Evolutionary conservation across 2,797 vertebrate genomes (phyloP).

Genomic region (Pseudochromis fuscus): DNA sequence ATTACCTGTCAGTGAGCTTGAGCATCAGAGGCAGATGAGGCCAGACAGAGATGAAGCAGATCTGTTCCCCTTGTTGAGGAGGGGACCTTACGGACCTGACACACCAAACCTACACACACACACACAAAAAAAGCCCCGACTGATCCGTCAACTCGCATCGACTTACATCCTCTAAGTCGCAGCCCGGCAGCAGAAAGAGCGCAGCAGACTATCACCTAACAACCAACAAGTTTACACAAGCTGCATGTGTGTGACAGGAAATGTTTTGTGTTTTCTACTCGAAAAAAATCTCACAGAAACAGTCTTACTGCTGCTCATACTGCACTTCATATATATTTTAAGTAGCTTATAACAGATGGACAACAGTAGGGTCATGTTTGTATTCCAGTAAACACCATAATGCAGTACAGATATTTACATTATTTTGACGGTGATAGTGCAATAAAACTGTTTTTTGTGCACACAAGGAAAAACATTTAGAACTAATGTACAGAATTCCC

Average conservation of each 20-base stretch:
- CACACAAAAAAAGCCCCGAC: conserved; percentile 49
- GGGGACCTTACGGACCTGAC: conserved; percentile 35
- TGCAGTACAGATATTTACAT: too few species aligned
- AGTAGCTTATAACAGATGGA: too few species aligned
- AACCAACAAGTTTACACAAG: not conserved
- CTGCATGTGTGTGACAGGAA: too few species aligned
- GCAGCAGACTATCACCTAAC: conserved; percentile 21
- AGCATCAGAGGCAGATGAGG: conserved; percentile 63
- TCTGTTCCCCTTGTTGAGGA: conserved; percentile 40
- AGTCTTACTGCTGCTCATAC: too few species aligned
- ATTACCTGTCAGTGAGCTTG: conserved; percentile 71
- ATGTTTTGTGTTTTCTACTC: conserved; percentile 5
- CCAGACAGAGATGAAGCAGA: conserved; percentile 53
- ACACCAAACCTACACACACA: conserved; percentile 40
- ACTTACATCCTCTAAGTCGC: conserved; percentile 34
- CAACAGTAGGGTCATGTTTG: too few species aligned
- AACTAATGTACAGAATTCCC: too few species aligned
- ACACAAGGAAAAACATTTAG: too few species aligned
- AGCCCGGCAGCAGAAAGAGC: conserved; percentile 31
- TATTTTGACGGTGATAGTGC: too few species aligned
- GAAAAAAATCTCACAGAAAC: not conserved
- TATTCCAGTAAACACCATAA: too few species aligned
- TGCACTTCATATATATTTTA: not conserved
- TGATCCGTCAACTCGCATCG: conserved; percentile 43
- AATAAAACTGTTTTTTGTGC: conserved; percentile 32